Percentiles rank a stretch among this genome's conserved stretches.
These are phyloP conservation scores for Colletes collaris DNA, from an alignment of 2,888 invertebrate genomes.

Conservation along the genomic window DNA sequence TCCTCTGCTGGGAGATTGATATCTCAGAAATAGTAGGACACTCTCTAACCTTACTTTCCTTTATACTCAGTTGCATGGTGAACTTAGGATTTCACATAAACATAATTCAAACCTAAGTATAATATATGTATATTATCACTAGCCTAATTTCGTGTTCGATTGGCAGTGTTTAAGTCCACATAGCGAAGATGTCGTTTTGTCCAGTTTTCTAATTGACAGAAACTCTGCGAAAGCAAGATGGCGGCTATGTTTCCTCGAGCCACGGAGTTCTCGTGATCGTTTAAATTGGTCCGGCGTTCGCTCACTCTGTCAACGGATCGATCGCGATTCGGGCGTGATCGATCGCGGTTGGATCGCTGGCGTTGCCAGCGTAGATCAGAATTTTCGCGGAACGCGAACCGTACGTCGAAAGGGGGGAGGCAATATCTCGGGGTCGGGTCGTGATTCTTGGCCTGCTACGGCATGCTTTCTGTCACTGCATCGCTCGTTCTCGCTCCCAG, in stretches of 20 bases:
- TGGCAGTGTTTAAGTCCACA: too few species aligned
- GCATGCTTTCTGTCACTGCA: conserved; percentile 46
- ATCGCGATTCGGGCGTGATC: conserved; percentile 30
- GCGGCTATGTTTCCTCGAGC: too few species aligned
- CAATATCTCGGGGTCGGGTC: conserved; percentile 73
- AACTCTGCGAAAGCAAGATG: too few species aligned
- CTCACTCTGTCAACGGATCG: conserved; percentile 39
- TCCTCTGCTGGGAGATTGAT: too few species aligned
- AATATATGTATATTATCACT: too few species aligned
- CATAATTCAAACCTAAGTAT: too few species aligned
- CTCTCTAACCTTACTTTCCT: too few species aligned
- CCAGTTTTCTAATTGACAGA: too few species aligned
- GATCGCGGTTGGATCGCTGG: conserved; percentile 22
- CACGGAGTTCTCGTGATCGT: neutral
- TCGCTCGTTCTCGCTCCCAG: conserved; percentile 35
- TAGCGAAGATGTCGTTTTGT: too few species aligned
- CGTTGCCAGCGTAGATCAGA: conserved; percentile 29
- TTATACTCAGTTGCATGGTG: too few species aligned
- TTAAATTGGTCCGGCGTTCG: conserved; percentile 7
- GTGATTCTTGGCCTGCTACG: conserved; percentile 68
- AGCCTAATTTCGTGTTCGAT: too few species aligned
- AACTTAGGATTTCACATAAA: neutral
- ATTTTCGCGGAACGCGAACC: conserved; percentile 53
- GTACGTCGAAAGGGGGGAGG: conserved; percentile 49
- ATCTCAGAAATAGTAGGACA: too few species aligned